These are phyloP conservation scores for Tragelaphus oryx DNA, from an alignment of 2,797 vertebrate species.

Conservation along the genomic window DNA sequence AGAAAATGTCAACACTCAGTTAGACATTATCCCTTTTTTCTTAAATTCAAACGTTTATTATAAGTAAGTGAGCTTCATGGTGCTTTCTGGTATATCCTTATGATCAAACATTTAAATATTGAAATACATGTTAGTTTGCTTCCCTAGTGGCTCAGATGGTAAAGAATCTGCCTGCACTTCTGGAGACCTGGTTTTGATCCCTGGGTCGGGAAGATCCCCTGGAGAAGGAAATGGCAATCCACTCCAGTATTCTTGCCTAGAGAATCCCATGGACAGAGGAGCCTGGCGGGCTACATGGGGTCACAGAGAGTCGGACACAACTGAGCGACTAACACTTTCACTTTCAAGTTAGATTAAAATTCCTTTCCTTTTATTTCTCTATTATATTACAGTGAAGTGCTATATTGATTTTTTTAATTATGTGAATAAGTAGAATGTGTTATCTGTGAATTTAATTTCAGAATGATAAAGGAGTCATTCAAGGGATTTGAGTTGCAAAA, in stretches of 20 bases:
- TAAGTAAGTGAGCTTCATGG: background rate
- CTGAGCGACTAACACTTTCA: background rate
- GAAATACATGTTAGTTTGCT: background rate
- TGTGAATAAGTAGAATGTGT: background rate
- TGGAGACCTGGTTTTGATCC: background rate
- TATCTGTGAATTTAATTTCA: slow-evolving; percentile 39
- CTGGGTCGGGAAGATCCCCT: background rate
- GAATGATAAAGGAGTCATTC: background rate
- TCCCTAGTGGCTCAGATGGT: background rate
- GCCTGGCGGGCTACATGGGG: background rate
- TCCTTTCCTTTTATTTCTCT: slow-evolving; percentile 4
- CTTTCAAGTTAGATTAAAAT: background rate
- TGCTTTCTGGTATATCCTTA: background rate
- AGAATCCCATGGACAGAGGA: background rate
- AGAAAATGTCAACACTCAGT: background rate
- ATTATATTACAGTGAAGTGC: background rate
- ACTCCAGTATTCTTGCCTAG: background rate
- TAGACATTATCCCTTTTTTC: background rate
- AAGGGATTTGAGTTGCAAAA: background rate
- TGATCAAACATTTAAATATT: slow-evolving; percentile 15
- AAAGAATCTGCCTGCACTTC: background rate
- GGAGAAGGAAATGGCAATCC: background rate
- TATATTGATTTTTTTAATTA: slow-evolving; percentile 18
- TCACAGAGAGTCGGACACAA: background rate
- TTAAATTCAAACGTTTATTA: slow-evolving; percentile 12